Percentiles rank a stretch among this genome's conserved stretches.
Evolutionary conservation across 1,140 invertebrate genomes (phyloP).

Genomic region (Pseudobourletiella spinata): DNA sequence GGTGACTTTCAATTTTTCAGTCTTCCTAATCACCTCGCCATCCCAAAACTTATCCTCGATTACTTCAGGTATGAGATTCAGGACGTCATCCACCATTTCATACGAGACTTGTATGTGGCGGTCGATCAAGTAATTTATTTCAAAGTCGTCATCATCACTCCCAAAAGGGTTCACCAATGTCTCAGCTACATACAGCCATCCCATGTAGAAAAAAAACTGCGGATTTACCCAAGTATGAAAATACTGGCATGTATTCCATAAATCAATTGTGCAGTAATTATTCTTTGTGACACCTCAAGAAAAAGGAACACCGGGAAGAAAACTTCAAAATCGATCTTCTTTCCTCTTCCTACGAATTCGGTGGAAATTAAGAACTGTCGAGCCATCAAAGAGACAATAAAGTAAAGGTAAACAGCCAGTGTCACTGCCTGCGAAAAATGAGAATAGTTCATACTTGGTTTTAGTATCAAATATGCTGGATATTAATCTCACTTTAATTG

Average conservation of each 20-base stretch:
- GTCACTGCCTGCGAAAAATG: conserved; percentile 62
- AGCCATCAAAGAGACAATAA: conserved; percentile 67
- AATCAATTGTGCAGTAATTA: conserved; percentile 44
- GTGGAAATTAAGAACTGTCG: conserved; percentile 63
- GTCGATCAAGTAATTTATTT: conserved; percentile 38
- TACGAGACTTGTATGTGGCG: conserved; percentile 49
- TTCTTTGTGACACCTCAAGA: conserved; percentile 46
- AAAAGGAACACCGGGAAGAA: conserved; percentile 82
- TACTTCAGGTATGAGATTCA: conserved; percentile 73
- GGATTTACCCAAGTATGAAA: conserved; percentile 51
- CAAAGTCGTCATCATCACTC: conserved; percentile 50
- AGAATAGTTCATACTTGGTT: background rate
- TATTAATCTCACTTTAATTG: too few relatives aligned
- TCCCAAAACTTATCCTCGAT: conserved; percentile 44
- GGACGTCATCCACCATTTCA: conserved; percentile 83
- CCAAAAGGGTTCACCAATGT: conserved; percentile 46
- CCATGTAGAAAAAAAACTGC: conserved; percentile 48
- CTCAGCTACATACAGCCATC: conserved; percentile 43
- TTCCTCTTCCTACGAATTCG: conserved; percentile 39
- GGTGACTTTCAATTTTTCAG: background rate
- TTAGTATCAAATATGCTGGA: too few relatives aligned
- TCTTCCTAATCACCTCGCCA: background rate
- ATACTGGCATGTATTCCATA: conserved; percentile 38
- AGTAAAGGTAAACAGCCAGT: conserved; percentile 81
- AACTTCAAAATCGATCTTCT: conserved; percentile 53